Evolutionary conservation across 1,140 invertebrate species (phyloP), one percentile per base, ranked within the genome.

Genomic region (Trichonephila inaurata): DNA sequence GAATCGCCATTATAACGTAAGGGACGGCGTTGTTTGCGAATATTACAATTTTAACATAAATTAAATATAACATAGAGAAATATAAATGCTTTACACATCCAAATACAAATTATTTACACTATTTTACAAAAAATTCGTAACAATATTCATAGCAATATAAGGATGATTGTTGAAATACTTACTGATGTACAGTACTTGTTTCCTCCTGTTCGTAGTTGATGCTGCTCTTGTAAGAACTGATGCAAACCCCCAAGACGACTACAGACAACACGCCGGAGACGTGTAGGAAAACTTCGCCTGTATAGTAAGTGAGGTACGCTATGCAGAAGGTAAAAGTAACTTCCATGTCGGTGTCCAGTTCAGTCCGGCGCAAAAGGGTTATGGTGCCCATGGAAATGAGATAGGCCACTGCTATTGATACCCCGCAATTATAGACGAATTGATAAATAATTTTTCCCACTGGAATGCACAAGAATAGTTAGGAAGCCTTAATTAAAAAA

Each of bases 181-280:
- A 96, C 96, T 96, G 96, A 95, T 96, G 96, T 2, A 96, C 94
- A 64, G 95, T 92, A 21, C 58, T 86, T 0, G 51, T 95, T 24
- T 94, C 94, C 90, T 96, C 96, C 1, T 95, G 95, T 94, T 96
- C 96, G 0, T 96, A 96, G 92, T 95, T 96, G 44, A 96, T 96
- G 92, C 95, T 95, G 6, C 96, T 96, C 72, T 95, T 95, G 83
- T 96, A 95, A 12, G 94, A 95, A 93, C 95, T 96, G 91, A 96
- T 95, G 4, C 95, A 94, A 7, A 96, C 94, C 7, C 96, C 96
- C 12, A 96, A 94, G 0, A 96, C 95, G 2, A 96, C 96, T 7
- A 96, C 95, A 33, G 96, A 95, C 89, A 96, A 94, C 10, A 96
- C 96, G 1, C 96, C 96, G 51, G 96, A 96, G n/a, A 96, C 95